phyloP scores from a whole-genome alignment of 1,140 invertebrate species.

The Drosophila melanogaster region DNA sequence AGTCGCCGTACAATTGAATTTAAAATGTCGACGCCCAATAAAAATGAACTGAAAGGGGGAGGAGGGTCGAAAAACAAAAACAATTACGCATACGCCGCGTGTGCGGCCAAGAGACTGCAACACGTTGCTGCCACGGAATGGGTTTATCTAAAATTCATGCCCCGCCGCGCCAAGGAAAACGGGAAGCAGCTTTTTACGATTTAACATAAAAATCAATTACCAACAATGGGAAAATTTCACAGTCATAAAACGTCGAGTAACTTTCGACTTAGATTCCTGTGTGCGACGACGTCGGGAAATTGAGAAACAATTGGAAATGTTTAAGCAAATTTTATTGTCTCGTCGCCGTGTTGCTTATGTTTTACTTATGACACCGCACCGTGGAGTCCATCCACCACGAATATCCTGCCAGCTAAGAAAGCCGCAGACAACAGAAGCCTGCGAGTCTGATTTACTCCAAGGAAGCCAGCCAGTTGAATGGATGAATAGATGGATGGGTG shows the following conservation, averaged over 20 bases:
- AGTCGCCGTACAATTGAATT: constrained; percentile 75
- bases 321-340: constrained; percentile 72
- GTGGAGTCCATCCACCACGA: no score
- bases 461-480: constrained; percentile 2
- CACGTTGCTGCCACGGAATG: constrained; percentile 55
- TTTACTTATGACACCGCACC: constrained; percentile 35
- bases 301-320: constrained; percentile 75
- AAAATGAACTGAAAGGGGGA: constrained; percentile 55
- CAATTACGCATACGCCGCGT: constrained; percentile 76
- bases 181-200: constrained; percentile 66
- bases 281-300: constrained; percentile 44
- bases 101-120: constrained; percentile 49
- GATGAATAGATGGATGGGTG: constrained; percentile 15
- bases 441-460: constrained; percentile 8
- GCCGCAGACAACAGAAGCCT: constrained; percentile 10
- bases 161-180: constrained; percentile 3
- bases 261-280: constrained; percentile 41
- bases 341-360: constrained; percentile 46
- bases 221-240: constrained; percentile 80
- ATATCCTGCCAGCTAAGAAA: constrained; percentile 11
- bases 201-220: constrained; percentile 83
- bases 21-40: constrained; percentile 79
- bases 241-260: constrained; percentile 74
- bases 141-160: constrained; percentile 80
- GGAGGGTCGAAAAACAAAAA: constrained; percentile 38